Conservation (phyloP, 2,797 vertebrate species). For the Amniataba percoides region DNA sequence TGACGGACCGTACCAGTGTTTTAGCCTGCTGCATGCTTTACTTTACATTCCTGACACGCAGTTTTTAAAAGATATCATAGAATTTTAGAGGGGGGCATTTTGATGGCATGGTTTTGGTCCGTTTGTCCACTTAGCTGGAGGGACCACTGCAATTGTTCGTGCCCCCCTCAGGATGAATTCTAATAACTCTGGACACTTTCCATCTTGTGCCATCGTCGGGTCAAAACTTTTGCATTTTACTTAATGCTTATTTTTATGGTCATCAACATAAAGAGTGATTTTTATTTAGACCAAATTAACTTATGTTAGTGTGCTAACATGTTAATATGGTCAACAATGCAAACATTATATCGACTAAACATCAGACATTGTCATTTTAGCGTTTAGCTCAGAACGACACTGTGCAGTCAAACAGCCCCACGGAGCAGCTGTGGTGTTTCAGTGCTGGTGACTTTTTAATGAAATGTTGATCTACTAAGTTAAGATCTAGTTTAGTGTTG, state of each 20-base stretch:
- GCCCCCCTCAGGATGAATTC: too few species aligned
- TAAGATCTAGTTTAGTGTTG: not conserved
- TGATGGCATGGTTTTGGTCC: too few species aligned
- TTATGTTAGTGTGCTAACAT: too few species aligned
- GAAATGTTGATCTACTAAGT: not conserved
- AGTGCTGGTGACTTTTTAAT: not conserved
- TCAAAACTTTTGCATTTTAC: too few species aligned
- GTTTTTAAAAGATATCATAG: not conserved
- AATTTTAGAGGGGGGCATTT: not conserved
- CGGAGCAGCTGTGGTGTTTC: not conserved
- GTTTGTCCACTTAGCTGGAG: too few species aligned
- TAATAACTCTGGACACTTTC: too few species aligned
- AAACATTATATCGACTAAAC: too few species aligned
- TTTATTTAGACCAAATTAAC: too few species aligned
- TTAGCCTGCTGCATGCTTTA: not conserved
- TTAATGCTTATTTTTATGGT: not conserved
- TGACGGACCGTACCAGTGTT: not conserved
- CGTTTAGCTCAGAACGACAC: not conserved
- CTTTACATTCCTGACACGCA: slow-evolving; percentile 27
- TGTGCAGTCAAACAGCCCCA: not conserved
- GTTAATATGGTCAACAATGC: too few species aligned
- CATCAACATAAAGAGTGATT: too few species aligned
- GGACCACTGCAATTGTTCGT: too few species aligned
- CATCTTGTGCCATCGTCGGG: too few species aligned
- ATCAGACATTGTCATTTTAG: not conserved